Evolutionary conservation across 2,888 invertebrate species (phyloP), one percentile per base, ranked within the genome.

Genomic region (Phalangium opilio): DNA sequence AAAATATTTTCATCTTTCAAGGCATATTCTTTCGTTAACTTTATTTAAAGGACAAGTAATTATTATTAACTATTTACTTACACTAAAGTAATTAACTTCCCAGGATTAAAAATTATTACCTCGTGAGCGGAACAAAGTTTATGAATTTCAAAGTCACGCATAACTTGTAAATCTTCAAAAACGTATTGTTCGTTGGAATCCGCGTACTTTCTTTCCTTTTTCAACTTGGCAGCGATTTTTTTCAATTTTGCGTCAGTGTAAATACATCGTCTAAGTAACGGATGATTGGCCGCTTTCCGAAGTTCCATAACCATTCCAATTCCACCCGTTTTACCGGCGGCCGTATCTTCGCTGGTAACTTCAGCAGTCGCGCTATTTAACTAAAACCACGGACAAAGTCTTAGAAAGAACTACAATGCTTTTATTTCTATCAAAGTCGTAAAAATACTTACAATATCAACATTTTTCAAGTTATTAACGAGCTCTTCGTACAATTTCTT

Each of bases 211-310:
- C 67, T 66, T 50, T 68, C 69, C 39, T 52, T 51, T 15, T 54
- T 14, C 12, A 87, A 68, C 2, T 75, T 67, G 44, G 73, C 71
- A 0, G 91, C 79, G 54, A 95, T 82, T 55, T 73, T 67, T 48
- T 74, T 65, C 39, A 72, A 50, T 78, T 63, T 57, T 0, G 70
- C 69, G 52, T 83, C 77, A 39, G 72, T 73, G 57, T 66, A 73
- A 33, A 81, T 76, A 61, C 74, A 74, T 27, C 91, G 75, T 55
- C 85, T 70, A 0, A 96, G 71, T 10, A 91, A 70, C 0, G 93
- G 91, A 68, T 96, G 96, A 70, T 95, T 95, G 34, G 93, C 86
- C 18, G 85, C 72, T 66, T 91, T 93, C 2, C 95, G 73, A 68
- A 96, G 76, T 64, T 90, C 84, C 80, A 91, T 90, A 79, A 91